Conservation (phyloP, 2,888 invertebrate species). For the Rhopalosiphum nymphaeae region DNA sequence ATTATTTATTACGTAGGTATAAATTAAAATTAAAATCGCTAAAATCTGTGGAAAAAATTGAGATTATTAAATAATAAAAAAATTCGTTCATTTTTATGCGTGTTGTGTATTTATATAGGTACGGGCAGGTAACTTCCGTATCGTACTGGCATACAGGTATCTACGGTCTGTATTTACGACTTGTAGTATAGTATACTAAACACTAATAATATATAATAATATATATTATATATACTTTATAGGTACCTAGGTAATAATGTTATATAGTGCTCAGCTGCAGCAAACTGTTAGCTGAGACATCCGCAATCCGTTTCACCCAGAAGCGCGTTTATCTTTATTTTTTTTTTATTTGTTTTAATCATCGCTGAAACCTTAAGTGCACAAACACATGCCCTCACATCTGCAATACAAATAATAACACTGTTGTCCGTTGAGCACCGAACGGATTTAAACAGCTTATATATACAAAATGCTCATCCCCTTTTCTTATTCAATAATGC, state of each 20-base stretch:
- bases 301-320: neutral
- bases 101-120: neutral
- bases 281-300: neutral
- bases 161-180: neutral
- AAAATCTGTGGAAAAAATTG: neutral
- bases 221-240: neutral
- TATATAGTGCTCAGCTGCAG: neutral
- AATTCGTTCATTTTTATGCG: neutral
- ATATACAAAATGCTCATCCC: neutral
- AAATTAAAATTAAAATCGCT: neutral
- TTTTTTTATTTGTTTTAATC: neutral
- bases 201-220: neutral
- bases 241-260: neutral
- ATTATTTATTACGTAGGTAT: too few species aligned
- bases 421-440: neutral
- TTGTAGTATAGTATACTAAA: neutral
- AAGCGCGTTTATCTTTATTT: neutral
- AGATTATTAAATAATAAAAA: neutral
- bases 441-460: neutral
- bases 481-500: too few species aligned
- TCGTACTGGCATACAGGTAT: neutral
- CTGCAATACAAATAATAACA: neutral
- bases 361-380: neutral
- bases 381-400: neutral
- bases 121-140: neutral